Evolutionary conservation across 2,797 vertebrate species (phyloP).

Genomic region (Kryptopterus vitreolus): DNA sequence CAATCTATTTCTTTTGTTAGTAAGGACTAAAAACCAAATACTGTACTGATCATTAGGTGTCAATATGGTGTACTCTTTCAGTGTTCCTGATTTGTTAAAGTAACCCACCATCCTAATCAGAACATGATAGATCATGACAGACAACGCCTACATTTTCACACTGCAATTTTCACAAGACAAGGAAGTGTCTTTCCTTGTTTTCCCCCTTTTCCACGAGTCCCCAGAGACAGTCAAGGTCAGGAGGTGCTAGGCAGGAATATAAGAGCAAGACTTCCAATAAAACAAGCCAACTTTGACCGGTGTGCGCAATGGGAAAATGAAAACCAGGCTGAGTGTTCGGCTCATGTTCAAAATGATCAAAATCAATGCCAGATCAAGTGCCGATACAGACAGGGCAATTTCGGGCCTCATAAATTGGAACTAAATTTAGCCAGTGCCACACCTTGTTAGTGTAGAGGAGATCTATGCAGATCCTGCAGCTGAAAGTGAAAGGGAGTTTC

Average conservation of each 20-base stretch:
- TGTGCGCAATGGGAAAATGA: constrained; percentile 70
- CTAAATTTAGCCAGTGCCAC: constrained; percentile 57
- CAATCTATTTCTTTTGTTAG: background rate
- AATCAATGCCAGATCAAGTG: constrained; percentile 75
- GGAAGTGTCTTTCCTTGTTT: constrained; percentile 34
- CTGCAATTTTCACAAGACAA: constrained; percentile 23
- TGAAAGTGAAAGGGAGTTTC: constrained; percentile 23
- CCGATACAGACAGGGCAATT: constrained; percentile 58
- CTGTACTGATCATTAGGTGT: background rate
- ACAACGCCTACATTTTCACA: constrained; percentile 36
- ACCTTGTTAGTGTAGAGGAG: constrained; percentile 58
- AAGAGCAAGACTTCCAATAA: constrained; percentile 81
- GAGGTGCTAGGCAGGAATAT: constrained; percentile 68
- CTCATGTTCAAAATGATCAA: constrained; percentile 74
- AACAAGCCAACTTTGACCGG: constrained; percentile 76
- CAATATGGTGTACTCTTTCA: background rate
- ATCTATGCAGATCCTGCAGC: constrained; percentile 10
- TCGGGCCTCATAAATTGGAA: constrained; percentile 59
- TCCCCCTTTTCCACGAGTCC: constrained; percentile 61
- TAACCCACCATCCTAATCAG: background rate
- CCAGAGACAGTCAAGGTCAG: constrained; percentile 73
- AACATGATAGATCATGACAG: constrained; percentile 6
- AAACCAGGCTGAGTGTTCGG: constrained; percentile 75
- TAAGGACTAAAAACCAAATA: background rate
- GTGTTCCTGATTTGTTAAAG: background rate